Conservation (phyloP, 2,113 vertebrate genomes). For the Dromaius novaehollandiae region DNA sequence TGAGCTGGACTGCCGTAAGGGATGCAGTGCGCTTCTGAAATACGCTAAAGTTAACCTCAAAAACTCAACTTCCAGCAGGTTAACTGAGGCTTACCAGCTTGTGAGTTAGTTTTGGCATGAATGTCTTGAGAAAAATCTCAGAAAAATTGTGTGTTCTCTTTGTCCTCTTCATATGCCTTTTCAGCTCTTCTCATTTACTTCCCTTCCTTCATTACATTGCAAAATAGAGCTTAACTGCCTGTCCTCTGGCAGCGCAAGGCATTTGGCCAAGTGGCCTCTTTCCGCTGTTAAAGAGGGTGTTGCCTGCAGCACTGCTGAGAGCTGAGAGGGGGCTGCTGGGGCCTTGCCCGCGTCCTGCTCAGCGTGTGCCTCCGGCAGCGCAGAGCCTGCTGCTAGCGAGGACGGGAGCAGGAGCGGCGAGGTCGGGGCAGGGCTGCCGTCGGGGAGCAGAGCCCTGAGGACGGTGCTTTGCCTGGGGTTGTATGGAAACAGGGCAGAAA, state of each 20-base stretch:
- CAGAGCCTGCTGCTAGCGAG: not conserved
- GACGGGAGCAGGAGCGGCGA: not conserved
- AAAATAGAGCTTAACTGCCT: not conserved
- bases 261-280: fast-evolving
- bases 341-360: fast-evolving
- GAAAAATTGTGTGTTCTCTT: not conserved
- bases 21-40: not conserved
- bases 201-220: not conserved
- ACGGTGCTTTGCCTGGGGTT: fast-evolving
- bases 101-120: not conserved
- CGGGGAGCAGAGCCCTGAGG: not conserved
- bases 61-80: not conserved
- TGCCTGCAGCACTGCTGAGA: fast-evolving
- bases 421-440: not conserved
- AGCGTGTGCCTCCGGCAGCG: not conserved
- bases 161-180: not conserved
- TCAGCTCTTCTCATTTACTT: not conserved
- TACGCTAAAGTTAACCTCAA: constrained; percentile 17
- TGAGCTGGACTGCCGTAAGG: not conserved
- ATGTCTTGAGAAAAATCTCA: not conserved
- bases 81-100: not conserved
- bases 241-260: not conserved
- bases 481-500: not conserved
- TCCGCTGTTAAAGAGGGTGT: not conserved
- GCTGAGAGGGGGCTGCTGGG: not conserved